Percentiles rank a stretch among this genome's conserved stretches.
Evolutionary conservation across 2,797 vertebrate species (phyloP).

Genomic region (Australoheros facetus): DNA sequence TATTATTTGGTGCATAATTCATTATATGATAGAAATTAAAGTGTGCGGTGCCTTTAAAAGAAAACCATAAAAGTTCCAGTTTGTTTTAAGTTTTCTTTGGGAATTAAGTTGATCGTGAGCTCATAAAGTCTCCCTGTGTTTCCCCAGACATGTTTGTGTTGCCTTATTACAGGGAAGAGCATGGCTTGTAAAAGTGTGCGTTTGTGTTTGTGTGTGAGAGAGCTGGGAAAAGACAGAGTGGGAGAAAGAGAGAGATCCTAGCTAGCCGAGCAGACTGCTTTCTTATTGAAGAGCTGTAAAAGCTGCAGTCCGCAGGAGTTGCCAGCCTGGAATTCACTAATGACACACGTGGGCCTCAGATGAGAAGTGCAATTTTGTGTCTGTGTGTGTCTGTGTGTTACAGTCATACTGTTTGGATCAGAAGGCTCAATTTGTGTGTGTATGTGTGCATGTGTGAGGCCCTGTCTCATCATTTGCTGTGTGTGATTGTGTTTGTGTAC

Average conservation of each 20-base stretch:
- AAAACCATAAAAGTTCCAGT: slow-evolving; percentile 54
- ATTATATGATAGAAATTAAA: slow-evolving; percentile 53
- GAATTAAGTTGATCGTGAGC: slow-evolving; percentile 68
- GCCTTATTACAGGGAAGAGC: slow-evolving; percentile 78
- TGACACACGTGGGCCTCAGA: slow-evolving; percentile 81
- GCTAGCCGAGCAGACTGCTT: slow-evolving; percentile 60
- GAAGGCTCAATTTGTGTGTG: slow-evolving; percentile 57
- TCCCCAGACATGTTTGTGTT: slow-evolving; percentile 73
- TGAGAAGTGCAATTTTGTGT: slow-evolving; percentile 76
- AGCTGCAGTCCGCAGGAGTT: slow-evolving; percentile 78
- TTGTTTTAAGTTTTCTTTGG: slow-evolving; percentile 64
- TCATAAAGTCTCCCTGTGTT: slow-evolving; percentile 69
- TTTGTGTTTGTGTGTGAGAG: slow-evolving; percentile 19
- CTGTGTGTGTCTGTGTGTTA: slow-evolving; percentile 36
- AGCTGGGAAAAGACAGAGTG: slow-evolving; percentile 36
- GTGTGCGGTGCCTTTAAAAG: slow-evolving; percentile 22
- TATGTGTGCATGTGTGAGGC: slow-evolving; percentile 50
- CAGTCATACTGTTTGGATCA: slow-evolving; percentile 60
- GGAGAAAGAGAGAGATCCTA: slow-evolving; percentile 52
- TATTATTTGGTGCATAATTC: slow-evolving; percentile 28
- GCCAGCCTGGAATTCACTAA: slow-evolving; percentile 82
- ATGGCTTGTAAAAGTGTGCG: slow-evolving; percentile 66
- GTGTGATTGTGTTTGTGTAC: slow-evolving; percentile 33
- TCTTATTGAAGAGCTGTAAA: slow-evolving; percentile 77
- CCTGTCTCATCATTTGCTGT: slow-evolving; percentile 58